These are phyloP conservation scores for Theretra japonica DNA, from an alignment of 2,888 invertebrate genomes.

Conservation along the genomic window DNA sequence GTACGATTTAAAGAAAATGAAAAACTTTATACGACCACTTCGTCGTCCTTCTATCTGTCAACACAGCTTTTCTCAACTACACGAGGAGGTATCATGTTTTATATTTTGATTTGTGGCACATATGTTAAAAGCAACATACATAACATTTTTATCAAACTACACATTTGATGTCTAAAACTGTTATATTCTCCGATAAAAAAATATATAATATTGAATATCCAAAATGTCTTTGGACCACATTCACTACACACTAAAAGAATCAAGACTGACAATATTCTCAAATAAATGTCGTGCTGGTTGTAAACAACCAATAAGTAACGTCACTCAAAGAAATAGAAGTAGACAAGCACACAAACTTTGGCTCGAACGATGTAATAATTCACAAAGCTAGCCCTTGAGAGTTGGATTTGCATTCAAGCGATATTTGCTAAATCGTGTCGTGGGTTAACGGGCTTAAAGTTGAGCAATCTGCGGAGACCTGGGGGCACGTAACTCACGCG, in stretches of 20 bases:
- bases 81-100: no score
- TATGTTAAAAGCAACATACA: no score
- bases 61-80: no score
- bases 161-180: no score
- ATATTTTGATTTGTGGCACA: no score
- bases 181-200: no score
- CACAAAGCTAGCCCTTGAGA: not conserved
- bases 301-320: not conserved
- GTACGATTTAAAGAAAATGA: no score
- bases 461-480: constrained; percentile 53
- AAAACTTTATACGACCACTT: no score
- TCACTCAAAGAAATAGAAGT: not conserved
- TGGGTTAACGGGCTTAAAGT: constrained; percentile 55
- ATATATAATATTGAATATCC: no score
- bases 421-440: constrained; percentile 58
- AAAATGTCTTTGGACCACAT: no score
- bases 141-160: no score
- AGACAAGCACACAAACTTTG: not conserved
- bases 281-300: not conserved
- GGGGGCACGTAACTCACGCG: constrained; percentile 6
- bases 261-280: not conserved
- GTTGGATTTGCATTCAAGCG: constrained; percentile 56
- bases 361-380: constrained; percentile 14
- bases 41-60: no score
- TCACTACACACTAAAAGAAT: not conserved